Evolutionary conservation across 2,113 vertebrate genomes (phyloP).

Genomic region (Trematocara stigmaticum): DNA sequence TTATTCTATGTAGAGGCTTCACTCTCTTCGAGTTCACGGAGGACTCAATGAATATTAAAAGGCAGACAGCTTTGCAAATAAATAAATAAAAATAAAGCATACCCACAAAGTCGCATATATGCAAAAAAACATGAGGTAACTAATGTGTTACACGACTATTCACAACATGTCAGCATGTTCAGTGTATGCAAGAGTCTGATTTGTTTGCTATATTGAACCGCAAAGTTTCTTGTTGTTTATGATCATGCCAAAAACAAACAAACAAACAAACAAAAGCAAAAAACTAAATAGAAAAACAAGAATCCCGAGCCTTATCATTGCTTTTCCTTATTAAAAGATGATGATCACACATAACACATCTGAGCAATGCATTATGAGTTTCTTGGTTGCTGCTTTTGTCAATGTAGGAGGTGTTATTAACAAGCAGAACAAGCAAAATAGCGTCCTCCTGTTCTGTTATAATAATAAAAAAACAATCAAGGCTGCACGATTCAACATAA

Average conservation of each 20-base stretch:
- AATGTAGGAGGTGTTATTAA: slow-evolving; percentile 23
- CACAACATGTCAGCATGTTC: background rate
- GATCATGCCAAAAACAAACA: background rate
- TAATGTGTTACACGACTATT: background rate
- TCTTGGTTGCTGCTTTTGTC: background rate
- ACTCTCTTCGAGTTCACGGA: background rate
- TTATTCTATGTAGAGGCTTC: background rate
- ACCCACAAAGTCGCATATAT: background rate
- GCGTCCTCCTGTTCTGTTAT: background rate
- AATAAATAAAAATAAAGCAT: background rate
- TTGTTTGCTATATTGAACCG: background rate
- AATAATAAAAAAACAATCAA: background rate
- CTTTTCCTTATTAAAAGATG: slow-evolving; percentile 39
- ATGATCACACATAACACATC: slow-evolving; percentile 33
- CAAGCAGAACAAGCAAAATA: slow-evolving; percentile 1
- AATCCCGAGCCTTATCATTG: slow-evolving; percentile 11
- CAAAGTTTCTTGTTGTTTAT: background rate
- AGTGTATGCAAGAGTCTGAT: background rate
- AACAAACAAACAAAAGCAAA: background rate
- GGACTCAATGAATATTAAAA: background rate
- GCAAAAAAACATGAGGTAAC: background rate
- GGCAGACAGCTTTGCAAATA: background rate
- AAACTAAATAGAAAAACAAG: background rate
- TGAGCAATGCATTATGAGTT: slow-evolving; percentile 21
- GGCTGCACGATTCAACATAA: background rate